Conservation (phyloP, 1,140 invertebrate genomes). For the Sesamia nonagrioides region DNA sequence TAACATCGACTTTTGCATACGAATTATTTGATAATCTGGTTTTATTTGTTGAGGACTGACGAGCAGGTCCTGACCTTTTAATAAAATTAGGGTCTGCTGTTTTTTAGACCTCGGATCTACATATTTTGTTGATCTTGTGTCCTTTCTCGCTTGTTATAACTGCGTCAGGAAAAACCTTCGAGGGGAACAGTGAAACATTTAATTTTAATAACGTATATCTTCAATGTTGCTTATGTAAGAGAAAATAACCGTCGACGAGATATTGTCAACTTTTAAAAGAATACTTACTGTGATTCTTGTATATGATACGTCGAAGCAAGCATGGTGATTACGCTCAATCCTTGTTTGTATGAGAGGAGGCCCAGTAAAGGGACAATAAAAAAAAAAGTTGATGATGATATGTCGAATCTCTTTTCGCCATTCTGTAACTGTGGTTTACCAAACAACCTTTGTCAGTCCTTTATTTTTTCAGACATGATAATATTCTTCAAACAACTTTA, state of each 20-base stretch:
- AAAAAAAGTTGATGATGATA: too few species aligned
- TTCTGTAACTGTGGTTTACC: too few species aligned
- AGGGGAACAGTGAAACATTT: neutral
- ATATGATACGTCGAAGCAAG: too few species aligned
- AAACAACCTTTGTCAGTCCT: too few species aligned
- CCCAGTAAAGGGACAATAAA: too few species aligned
- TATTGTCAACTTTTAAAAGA: too few species aligned
- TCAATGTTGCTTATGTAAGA: neutral
- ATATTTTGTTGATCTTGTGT: conserved; percentile 10
- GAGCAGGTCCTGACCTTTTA: neutral
- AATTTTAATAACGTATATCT: neutral
- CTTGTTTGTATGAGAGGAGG: too few species aligned
- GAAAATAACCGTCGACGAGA: neutral
- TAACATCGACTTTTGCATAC: neutral
- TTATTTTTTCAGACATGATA: too few species aligned
- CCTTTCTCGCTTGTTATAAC: neutral
- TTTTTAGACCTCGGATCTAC: neutral
- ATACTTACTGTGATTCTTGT: too few species aligned
- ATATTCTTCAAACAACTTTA: too few species aligned
- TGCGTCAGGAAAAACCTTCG: neutral
- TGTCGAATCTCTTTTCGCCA: too few species aligned
- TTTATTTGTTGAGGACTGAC: conserved; percentile 30
- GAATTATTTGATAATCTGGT: conserved; percentile 26
- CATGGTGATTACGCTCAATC: too few species aligned
- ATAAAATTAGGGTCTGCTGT: conserved; percentile 25